Conservation (phyloP, 37 sponge, comb jelly and placozoan genomes). For the Tethya wilhelma region DNA sequence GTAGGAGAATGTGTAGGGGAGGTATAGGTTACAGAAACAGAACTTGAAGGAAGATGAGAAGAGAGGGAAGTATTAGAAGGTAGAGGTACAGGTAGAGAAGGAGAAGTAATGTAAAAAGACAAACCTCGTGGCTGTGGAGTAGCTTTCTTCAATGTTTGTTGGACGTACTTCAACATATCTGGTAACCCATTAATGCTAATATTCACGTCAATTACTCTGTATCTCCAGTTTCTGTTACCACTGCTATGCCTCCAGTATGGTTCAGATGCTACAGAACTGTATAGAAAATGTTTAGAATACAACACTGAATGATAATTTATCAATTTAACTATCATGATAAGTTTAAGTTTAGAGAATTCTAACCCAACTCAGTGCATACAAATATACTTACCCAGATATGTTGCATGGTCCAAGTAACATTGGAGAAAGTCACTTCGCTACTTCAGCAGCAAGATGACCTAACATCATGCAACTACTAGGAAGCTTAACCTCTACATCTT, state of each 20-base stretch:
- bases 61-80: too few species aligned
- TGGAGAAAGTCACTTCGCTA: neutral
- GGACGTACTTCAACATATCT: neutral
- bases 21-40: too few species aligned
- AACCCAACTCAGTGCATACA: too few species aligned
- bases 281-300: too few species aligned
- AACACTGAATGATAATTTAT: neutral
- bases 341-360: neutral
- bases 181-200: neutral
- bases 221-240: conserved; percentile 14
- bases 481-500: neutral
- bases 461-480: neutral
- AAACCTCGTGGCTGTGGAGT: too few species aligned
- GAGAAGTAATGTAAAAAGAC: too few species aligned
- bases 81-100: too few species aligned
- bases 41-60: too few species aligned
- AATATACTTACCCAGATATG: conserved; percentile 1
- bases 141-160: neutral
- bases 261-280: neutral
- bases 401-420: neutral
- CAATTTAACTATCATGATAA: neutral
- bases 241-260: neutral
- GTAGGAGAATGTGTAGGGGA: too few species aligned
- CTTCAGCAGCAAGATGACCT: neutral
- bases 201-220: neutral